These are phyloP conservation scores for Malthinus flaveolus DNA, from an alignment of 2,888 invertebrate species.

Conservation along the genomic window DNA sequence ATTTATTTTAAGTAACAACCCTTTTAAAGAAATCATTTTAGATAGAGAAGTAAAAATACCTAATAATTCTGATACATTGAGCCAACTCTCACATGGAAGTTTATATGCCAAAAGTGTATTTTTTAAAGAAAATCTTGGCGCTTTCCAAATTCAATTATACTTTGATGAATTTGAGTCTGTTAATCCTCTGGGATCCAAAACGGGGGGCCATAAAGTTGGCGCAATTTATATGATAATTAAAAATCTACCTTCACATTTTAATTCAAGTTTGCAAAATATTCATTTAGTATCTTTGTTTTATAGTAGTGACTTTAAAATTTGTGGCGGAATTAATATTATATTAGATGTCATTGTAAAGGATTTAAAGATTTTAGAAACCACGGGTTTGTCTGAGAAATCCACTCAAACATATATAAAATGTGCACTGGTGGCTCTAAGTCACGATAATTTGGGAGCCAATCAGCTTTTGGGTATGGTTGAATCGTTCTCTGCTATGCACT, in stretches of 20 bases:
- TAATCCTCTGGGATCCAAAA: slow-evolving; percentile 24
- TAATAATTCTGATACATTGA: neutral
- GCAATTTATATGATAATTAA: slow-evolving; percentile 17
- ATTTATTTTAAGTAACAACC: slow-evolving; percentile 13
- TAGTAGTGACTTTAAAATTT: neutral
- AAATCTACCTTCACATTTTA: slow-evolving; percentile 26
- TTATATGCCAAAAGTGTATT: too few relatives aligned
- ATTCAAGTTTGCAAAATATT: slow-evolving; percentile 24
- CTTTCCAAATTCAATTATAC: slow-evolving; percentile 20
- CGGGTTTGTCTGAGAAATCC: slow-evolving; percentile 6
- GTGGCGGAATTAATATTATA: slow-evolving; percentile 10
- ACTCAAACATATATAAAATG: slow-evolving; percentile 13
- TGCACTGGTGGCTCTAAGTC: slow-evolving; percentile 23
- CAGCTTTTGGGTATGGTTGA: slow-evolving; percentile 32
- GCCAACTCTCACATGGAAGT: neutral
- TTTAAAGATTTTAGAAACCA: slow-evolving; percentile 17
- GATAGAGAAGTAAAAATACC: neutral
- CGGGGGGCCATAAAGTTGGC: slow-evolving; percentile 24
- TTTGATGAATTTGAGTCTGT: slow-evolving; percentile 26
- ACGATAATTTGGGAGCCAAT: too few relatives aligned
- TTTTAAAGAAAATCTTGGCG: too few relatives aligned
- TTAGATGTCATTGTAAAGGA: slow-evolving; percentile 18
- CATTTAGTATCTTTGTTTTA: slow-evolving; percentile 29
- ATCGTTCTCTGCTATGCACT: slow-evolving; percentile 35
- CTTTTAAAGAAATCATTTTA: slow-evolving; percentile 13